A percentile compares a stretch with the other conserved stretches of the same genome.
Evolutionary conservation across 2,888 invertebrate genomes (phyloP).

Genomic region (Microctonus hyperodae): DNA sequence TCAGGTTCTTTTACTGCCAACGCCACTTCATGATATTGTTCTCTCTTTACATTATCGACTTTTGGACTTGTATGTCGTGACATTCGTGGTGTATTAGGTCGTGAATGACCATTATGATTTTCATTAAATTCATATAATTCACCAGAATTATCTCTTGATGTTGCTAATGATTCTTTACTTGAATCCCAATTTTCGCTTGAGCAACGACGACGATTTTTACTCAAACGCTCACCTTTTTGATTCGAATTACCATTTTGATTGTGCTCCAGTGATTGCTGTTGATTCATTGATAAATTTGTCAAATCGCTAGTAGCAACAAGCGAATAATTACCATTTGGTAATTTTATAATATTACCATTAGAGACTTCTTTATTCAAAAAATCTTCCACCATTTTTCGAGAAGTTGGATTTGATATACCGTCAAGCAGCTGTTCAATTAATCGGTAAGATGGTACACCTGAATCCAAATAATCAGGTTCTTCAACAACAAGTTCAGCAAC

Average conservation of each 20-base stretch:
- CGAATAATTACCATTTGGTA: constrained; percentile 74
- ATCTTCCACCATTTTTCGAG: constrained; percentile 70
- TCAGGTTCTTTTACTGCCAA: constrained; percentile 42
- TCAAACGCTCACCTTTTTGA: neutral
- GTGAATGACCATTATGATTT: constrained; percentile 51
- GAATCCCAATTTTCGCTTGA: constrained; percentile 35
- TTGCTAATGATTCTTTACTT: constrained; percentile 22
- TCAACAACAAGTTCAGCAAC: constrained; percentile 76
- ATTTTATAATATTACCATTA: constrained; percentile 72
- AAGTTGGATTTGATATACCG: constrained; percentile 69
- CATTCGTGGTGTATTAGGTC: constrained; percentile 53
- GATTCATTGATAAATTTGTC: constrained; percentile 38
- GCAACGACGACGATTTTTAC: constrained; percentile 26
- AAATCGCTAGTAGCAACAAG: constrained; percentile 67
- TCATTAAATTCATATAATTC: constrained; percentile 52
- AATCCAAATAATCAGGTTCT: constrained; percentile 75
- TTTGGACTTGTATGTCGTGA: constrained; percentile 53
- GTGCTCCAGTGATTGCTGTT: neutral
- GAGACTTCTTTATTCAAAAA: constrained; percentile 74
- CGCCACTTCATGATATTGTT: constrained; percentile 53
- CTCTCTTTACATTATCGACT: constrained; percentile 25
- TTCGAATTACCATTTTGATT: constrained; percentile 15
- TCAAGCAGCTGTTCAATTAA: constrained; percentile 70
- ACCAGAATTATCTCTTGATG: constrained; percentile 34
- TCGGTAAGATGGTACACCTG: constrained; percentile 75